These are phyloP conservation scores for Eurystomus gularis DNA, from an alignment of 2,113 vertebrate species.

Conservation along the genomic window DNA sequence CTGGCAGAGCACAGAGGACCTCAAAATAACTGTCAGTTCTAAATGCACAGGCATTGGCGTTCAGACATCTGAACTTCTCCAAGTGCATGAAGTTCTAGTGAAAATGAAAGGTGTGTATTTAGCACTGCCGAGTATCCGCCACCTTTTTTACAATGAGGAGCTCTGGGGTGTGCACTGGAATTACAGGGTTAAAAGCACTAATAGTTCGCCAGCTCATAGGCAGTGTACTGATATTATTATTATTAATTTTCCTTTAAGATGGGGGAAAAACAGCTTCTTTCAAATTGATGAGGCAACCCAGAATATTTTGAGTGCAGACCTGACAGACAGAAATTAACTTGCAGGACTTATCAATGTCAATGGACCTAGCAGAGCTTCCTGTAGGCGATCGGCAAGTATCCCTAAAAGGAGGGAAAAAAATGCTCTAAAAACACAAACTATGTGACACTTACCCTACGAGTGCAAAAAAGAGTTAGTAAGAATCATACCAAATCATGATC, in stretches of 20 bases:
- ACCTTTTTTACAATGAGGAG: neutral
- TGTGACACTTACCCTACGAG: neutral
- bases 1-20: neutral
- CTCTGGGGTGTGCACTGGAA: neutral
- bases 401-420: neutral
- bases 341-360: neutral
- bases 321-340: neutral
- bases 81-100: neutral
- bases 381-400: neutral
- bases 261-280: neutral
- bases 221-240: rapidly evolving
- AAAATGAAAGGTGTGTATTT: neutral
- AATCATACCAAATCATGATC: neutral
- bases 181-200: neutral
- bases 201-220: neutral
- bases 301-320: neutral
- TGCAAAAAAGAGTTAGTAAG: neutral
- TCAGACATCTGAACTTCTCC: neutral
- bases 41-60: neutral
- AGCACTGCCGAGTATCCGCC: neutral
- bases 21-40: neutral
- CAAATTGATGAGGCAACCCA: neutral
- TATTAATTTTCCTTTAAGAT: neutral
- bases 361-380: neutral
- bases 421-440: neutral